Percentiles rank a stretch among this genome's conserved stretches.
Evolutionary conservation across 1,140 invertebrate species (phyloP).

Genomic region (Oreohelix idahoensis): DNA sequence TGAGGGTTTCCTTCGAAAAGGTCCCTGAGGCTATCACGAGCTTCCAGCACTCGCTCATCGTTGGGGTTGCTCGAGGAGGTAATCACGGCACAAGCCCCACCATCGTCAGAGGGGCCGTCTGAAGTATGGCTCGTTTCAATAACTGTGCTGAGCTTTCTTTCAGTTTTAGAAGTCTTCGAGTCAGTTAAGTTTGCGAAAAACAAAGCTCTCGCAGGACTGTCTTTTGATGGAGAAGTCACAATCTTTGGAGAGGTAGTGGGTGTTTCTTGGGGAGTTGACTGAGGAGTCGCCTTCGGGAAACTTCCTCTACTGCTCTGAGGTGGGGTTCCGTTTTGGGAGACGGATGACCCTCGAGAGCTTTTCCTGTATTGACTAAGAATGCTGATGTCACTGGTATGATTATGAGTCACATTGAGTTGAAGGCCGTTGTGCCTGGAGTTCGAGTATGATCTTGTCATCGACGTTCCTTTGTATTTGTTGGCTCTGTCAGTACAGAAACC

Average conservation of each 20-base stretch:
- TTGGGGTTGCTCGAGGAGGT: background rate
- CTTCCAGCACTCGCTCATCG: slow-evolving; percentile 39
- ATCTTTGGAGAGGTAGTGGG: slow-evolving; percentile 45
- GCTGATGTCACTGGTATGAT: slow-evolving; percentile 50
- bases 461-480: slow-evolving; percentile 76
- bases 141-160: slow-evolving; percentile 55
- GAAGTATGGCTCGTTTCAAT: slow-evolving; percentile 46
- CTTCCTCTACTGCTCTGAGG: slow-evolving; percentile 24
- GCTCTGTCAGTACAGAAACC: slow-evolving; percentile 77
- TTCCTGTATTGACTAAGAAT: slow-evolving; percentile 48
- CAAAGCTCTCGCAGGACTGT: background rate
- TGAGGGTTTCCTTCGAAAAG: slow-evolving; percentile 44
- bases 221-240: slow-evolving; percentile 31
- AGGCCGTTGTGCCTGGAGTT: slow-evolving; percentile 50
- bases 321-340: slow-evolving; percentile 47
- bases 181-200: background rate
- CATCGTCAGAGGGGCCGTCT: slow-evolving; percentile 31
- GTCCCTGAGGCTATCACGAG: slow-evolving; percentile 40
- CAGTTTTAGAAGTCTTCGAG: slow-evolving; percentile 31
- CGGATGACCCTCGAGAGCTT: slow-evolving; percentile 42
- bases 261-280: slow-evolving; percentile 46
- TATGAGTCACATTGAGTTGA: slow-evolving; percentile 39
- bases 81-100: background rate
- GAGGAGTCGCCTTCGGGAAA: slow-evolving; percentile 42
- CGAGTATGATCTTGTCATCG: slow-evolving; percentile 40